Evolutionary conservation across 2,888 invertebrate genomes (phyloP), one percentile per base, ranked within the genome.

Genomic region (Dicycla oo): DNA sequence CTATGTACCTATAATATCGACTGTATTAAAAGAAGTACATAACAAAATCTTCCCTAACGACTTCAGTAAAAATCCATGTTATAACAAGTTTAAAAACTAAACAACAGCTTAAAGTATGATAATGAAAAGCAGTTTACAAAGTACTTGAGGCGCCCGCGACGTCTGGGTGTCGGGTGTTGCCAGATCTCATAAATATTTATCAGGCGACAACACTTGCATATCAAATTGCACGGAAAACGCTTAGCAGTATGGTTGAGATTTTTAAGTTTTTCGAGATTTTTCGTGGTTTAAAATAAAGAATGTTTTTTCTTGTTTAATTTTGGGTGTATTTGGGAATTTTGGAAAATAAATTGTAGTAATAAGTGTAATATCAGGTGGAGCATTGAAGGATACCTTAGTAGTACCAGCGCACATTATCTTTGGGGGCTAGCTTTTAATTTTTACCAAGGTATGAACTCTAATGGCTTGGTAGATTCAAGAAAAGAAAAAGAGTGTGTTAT

Each of bases 131-230:
- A 86, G 86, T 87, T 86, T 86, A 80, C 75, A 51, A 73, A 72
- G 73, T 73, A 74, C 83, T 87, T 65, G 78, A 81, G 83, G 76
- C 81, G 60, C 40, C 73, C 63, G 77, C 73, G 79, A 82, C 78
- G 80, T 82, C 83, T 79, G 81, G 62, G 69, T 79, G 75, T 71
- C 61, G 70, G 63, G 67, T 77, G 79, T 77, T 79, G 61, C 56
- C 68, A 78, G 83, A 70, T 49, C 80, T 86, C 87, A 86, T 86
- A 85, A 87, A 86, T 86, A 86, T 86, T 79, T 81, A 87, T 81
- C 65, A 67, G 62, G 64, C 66, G 73, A 80, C 87, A 82, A 83
- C 80, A 85, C 87, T 84, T 81, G 86, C 83, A 82, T 87, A 71
- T 66, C 78, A 87, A 82, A 83, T 83, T 82, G 82, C 67, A 82